These are phyloP conservation scores for Adelognathus sp. DNA, from an alignment of 2,888 invertebrate genomes.

Conservation along the genomic window DNA sequence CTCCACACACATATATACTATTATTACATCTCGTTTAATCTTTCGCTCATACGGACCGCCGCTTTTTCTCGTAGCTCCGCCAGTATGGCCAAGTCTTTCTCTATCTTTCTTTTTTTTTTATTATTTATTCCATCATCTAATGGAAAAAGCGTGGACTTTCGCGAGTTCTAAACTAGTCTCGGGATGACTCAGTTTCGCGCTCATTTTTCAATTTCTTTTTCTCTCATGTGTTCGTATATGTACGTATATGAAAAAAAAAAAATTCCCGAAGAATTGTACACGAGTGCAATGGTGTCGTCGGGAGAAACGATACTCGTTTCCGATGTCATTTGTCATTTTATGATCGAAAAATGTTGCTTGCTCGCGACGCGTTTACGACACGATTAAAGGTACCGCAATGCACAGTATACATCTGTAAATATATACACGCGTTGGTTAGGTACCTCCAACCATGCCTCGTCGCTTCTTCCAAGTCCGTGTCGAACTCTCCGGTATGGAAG, in stretches of 20 bases:
- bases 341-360: constrained; percentile 13
- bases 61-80: constrained; percentile 3
- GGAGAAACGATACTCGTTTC: not conserved
- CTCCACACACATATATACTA: constrained; percentile 46
- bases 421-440: constrained; percentile 10
- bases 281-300: not conserved
- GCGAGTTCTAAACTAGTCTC: constrained; percentile 9
- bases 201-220: not conserved
- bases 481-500: constrained; percentile 41
- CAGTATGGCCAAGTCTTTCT: constrained; percentile 5
- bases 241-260: too few relatives aligned
- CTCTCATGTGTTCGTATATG: too few relatives aligned
- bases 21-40: constrained; percentile 29
- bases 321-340: not conserved
- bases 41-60: not conserved
- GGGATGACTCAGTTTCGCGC: not conserved
- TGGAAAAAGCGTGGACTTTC: constrained; percentile 28
- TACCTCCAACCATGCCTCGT: constrained; percentile 52
- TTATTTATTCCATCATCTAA: not conserved
- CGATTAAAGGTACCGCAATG: constrained; percentile 25
- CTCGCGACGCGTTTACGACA: constrained; percentile 5
- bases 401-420: constrained; percentile 14
- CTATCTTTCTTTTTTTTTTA: constrained; percentile 2
- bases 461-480: constrained; percentile 54
- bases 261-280: not conserved